A percentile compares a stretch with the other conserved stretches of the same genome.
phyloP scores from a whole-genome alignment of 2,797 vertebrate species.

The Zenarchopterus dispar region DNA sequence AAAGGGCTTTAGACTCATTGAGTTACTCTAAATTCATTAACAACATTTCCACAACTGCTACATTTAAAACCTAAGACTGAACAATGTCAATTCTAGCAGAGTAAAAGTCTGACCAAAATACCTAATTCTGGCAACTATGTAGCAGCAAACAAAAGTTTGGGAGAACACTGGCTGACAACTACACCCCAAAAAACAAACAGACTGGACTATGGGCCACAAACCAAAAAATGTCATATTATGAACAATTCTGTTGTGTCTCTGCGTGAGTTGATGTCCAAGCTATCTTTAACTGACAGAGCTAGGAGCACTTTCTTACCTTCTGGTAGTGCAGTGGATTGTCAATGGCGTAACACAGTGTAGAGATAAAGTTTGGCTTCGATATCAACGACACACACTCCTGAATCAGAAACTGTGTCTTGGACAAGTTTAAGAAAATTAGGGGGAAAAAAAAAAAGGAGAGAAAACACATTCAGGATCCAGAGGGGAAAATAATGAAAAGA shows the following conservation, averaged over 20 bases:
- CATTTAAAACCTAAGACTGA: no score
- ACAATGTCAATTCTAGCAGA: no score
- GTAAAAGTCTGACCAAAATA: no score
- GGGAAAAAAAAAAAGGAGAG: conserved; percentile 13
- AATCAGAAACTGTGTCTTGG: conserved; percentile 99
- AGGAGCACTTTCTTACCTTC: conserved; percentile 86
- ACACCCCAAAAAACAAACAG: no score
- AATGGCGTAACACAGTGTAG: conserved; percentile 98
- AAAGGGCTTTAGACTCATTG: no score
- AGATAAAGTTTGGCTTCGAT: conserved; percentile 99
- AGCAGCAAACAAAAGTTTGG: no score
- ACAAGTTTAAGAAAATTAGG: conserved; percentile 60
- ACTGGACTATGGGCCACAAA: no score
- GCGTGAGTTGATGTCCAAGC: background rate
- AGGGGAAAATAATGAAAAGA: conserved; percentile 29
- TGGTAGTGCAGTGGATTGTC: conserved; percentile 99
- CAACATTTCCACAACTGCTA: no score
- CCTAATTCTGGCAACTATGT: no score
- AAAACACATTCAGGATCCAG: conserved; percentile 2
- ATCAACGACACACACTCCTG: conserved; percentile 99
- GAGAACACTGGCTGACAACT: no score
- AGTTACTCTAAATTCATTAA: no score
- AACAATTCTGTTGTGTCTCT: background rate
- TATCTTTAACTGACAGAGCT: background rate
- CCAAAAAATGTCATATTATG: background rate